Evolutionary conservation across 2,797 vertebrate species (phyloP).

Genomic region (Bryconaethiops microstoma): DNA sequence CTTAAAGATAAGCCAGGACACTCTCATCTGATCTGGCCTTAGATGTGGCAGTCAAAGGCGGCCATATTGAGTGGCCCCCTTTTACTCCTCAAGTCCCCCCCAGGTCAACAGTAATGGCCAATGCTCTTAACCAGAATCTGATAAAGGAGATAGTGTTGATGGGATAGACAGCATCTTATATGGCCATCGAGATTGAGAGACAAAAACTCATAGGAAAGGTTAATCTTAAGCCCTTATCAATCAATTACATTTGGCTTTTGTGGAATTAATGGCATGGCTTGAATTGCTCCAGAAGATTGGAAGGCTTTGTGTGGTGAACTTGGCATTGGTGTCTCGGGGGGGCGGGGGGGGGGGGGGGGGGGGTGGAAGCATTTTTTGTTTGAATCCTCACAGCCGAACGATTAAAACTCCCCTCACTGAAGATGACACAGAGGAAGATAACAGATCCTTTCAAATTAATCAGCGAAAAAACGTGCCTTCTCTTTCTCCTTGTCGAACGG

Average conservation of each 20-base stretch:
- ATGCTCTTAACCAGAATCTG: constrained; percentile 68
- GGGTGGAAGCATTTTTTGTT: constrained; percentile 54
- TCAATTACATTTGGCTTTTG: constrained; percentile 66
- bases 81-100: constrained; percentile 67
- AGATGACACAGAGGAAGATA: constrained; percentile 57
- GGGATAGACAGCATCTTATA: constrained; percentile 67
- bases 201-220: constrained; percentile 56
- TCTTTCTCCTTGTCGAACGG: constrained; percentile 30
- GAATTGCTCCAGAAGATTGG: constrained; percentile 57
- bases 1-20: constrained; percentile 60
- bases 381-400: constrained; percentile 54
- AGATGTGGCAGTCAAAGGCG: constrained; percentile 58
- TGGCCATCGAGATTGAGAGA: constrained; percentile 63
- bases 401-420: constrained; percentile 51
- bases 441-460: constrained; percentile 54
- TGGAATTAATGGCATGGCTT: constrained; percentile 60
- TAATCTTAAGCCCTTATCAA: constrained; percentile 61
- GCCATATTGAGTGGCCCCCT: constrained; percentile 52
- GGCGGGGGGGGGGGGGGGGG: constrained; percentile 38
- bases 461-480: constrained; percentile 43
- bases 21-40: constrained; percentile 53
- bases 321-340: constrained; percentile 58
- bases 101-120: constrained; percentile 68
- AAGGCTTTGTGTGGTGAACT: constrained; percentile 60
- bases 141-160: constrained; percentile 65